phyloP scores from a whole-genome alignment of 2,888 invertebrate species.

The Hylaea fasciaria region DNA sequence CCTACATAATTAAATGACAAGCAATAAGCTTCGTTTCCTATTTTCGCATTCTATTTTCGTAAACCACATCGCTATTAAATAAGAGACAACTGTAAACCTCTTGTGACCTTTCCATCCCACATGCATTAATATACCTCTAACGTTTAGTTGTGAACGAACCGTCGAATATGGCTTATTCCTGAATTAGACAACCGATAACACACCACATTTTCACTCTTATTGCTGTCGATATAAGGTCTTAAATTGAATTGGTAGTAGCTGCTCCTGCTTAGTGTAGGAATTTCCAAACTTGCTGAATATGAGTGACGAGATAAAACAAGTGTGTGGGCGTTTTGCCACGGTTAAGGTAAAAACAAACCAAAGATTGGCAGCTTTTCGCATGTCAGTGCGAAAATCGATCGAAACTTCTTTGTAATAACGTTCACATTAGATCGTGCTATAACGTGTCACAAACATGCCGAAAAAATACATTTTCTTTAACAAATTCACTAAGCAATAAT shows the following conservation, averaged over 20 bases:
- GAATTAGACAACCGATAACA: slow-evolving; percentile 8
- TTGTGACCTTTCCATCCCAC: slow-evolving; percentile 7
- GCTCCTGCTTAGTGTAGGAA: slow-evolving; percentile 3
- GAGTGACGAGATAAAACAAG: slow-evolving; percentile 3
- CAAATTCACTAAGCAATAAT: too few species aligned
- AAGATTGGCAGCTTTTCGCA: too few species aligned
- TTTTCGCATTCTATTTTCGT: not conserved
- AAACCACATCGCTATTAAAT: not conserved
- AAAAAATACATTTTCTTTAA: too few species aligned
- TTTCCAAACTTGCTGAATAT: not conserved
- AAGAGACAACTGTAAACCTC: not conserved
- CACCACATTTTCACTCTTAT: not conserved
- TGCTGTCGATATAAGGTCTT: not conserved
- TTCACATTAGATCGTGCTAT: too few species aligned
- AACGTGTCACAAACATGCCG: too few species aligned
- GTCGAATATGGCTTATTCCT: slow-evolving; percentile 12
- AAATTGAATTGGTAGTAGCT: not conserved
- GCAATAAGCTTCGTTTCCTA: too few species aligned
- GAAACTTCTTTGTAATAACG: too few species aligned
- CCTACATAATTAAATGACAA: too few species aligned
- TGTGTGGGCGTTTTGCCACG: slow-evolving; percentile 1
- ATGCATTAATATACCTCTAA: slow-evolving; percentile 15
- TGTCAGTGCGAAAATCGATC: too few species aligned
- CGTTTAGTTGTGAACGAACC: slow-evolving; percentile 16
- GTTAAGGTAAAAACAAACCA: not conserved